Conservation (phyloP, 2,113 vertebrate genomes). For the Naja naja region DNA sequence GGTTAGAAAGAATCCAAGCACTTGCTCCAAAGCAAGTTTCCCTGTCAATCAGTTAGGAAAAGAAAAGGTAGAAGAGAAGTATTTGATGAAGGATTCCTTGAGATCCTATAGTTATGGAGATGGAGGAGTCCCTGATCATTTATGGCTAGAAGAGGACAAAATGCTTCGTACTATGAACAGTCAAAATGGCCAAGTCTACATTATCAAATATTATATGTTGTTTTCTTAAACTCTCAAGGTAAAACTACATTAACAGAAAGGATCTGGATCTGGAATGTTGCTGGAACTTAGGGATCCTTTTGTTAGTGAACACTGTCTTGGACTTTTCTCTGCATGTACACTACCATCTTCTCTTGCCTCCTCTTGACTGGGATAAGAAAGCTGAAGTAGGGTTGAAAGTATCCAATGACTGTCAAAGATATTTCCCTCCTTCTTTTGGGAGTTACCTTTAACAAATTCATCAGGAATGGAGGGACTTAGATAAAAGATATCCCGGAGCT, state of each 20-base stretch:
- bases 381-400: neutral
- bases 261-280: neutral
- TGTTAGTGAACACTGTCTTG: neutral
- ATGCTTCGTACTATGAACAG: neutral
- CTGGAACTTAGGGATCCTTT: neutral
- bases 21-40: neutral
- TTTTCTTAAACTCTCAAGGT: neutral
- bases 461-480: neutral
- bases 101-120: neutral
- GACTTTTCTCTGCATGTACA: neutral
- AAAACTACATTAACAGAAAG: neutral
- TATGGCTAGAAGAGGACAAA: neutral
- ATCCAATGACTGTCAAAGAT: neutral
- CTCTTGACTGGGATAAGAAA: neutral
- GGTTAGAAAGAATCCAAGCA: neutral
- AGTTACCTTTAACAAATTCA: neutral
- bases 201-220: neutral
- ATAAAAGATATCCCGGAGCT: neutral
- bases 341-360: neutral
- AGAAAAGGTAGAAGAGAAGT: neutral
- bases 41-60: neutral
- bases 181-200: neutral
- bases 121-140: neutral
- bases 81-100: neutral
- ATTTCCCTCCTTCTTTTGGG: neutral